Conservation (phyloP, 2,797 vertebrate species). For the Antennarius maculatus region DNA sequence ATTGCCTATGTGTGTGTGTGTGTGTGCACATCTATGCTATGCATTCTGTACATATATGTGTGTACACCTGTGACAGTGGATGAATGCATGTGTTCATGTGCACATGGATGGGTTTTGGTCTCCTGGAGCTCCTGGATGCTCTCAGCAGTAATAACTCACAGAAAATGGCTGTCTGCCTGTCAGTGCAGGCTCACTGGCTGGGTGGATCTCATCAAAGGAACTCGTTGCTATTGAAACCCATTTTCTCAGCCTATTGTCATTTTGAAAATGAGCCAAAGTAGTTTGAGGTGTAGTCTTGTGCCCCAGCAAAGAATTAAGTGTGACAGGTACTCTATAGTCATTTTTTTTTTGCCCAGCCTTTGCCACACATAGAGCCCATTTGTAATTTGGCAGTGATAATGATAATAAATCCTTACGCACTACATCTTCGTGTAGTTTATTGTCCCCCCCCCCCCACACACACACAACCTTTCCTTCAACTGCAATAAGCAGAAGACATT, state of each 20-base stretch:
- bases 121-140: slow-evolving; percentile 60
- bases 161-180: slow-evolving; percentile 61
- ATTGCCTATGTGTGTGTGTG: slow-evolving; percentile 37
- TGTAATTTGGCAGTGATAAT: slow-evolving; percentile 19
- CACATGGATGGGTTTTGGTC: slow-evolving; percentile 31
- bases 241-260: slow-evolving; percentile 64
- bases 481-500: slow-evolving; percentile 19
- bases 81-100: slow-evolving; percentile 11
- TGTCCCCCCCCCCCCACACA: slow-evolving; percentile 43
- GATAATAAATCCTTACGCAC: slow-evolving; percentile 6
- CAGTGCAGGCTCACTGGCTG: slow-evolving; percentile 49
- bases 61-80: background rate
- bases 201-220: slow-evolving; percentile 61
- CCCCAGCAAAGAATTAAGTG: slow-evolving; percentile 35
- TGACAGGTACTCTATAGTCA: slow-evolving; percentile 33
- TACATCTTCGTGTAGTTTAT: slow-evolving; percentile 15
- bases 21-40: background rate
- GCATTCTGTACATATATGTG: background rate
- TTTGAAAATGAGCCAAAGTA: slow-evolving; percentile 63
- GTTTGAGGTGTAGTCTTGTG: slow-evolving; percentile 54
- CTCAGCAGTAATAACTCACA: slow-evolving; percentile 72
- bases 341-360: slow-evolving; percentile 32
- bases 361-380: slow-evolving; percentile 29
- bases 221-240: slow-evolving; percentile 51
- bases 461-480: slow-evolving; percentile 25